Conservation (phyloP, 2,888 invertebrate species). For the Allygus modestus region DNA sequence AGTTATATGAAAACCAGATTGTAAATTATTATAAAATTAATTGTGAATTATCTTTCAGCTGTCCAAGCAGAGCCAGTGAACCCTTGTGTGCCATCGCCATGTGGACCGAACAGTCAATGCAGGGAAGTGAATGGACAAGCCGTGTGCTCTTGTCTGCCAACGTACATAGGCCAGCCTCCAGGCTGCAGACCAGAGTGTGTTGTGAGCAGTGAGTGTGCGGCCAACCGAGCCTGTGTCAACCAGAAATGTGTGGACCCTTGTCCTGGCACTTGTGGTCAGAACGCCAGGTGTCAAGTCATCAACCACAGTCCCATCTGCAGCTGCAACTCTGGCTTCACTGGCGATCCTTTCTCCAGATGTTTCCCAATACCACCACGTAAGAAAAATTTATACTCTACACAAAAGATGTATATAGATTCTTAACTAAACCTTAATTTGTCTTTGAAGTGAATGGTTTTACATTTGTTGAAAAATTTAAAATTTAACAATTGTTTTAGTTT, state of each 20-base stretch:
- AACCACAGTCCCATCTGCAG: slow-evolving; percentile 85
- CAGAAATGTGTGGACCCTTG: slow-evolving; percentile 86
- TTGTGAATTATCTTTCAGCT: slow-evolving; percentile 40
- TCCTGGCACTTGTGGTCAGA: slow-evolving; percentile 83
- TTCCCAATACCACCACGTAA: slow-evolving; percentile 71
- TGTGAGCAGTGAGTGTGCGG: slow-evolving; percentile 81
- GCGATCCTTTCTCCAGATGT: slow-evolving; percentile 76
- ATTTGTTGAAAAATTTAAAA: no score
- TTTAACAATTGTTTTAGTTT: background rate
- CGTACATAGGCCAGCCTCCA: slow-evolving; percentile 83
- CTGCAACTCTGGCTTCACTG: slow-evolving; percentile 79
- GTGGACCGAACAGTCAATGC: slow-evolving; percentile 81
- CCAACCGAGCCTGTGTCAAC: slow-evolving; percentile 81
- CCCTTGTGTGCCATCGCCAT: slow-evolving; percentile 79
- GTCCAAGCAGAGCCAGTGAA: slow-evolving; percentile 72
- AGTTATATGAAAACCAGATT: no score
- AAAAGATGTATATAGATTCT: no score
- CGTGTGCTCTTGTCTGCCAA: slow-evolving; percentile 84
- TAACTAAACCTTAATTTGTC: no score
- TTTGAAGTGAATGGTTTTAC: no score
- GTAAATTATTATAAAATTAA: no score
- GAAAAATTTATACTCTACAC: no score
- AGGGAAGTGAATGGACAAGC: slow-evolving; percentile 79
- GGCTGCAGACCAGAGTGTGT: slow-evolving; percentile 83
- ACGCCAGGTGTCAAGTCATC: slow-evolving; percentile 83